Evolutionary conservation across 2,113 vertebrate genomes (phyloP).

Genomic region (Protobothrops flavoviridis): DNA sequence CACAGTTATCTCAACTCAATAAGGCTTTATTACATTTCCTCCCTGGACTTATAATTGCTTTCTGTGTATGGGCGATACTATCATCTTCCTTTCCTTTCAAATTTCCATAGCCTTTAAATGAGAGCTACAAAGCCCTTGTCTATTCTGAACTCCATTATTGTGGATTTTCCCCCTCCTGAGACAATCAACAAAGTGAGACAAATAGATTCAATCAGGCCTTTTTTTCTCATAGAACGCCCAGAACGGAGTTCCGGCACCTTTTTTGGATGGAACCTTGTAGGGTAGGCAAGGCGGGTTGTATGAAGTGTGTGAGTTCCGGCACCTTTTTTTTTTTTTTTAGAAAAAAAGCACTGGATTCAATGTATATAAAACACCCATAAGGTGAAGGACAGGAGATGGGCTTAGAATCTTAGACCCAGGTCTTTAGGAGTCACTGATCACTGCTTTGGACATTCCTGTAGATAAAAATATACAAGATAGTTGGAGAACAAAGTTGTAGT

Average conservation of each 20-base stretch:
- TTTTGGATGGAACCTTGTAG: no score
- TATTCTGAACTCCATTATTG: constrained; percentile 55
- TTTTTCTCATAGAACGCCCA: no score
- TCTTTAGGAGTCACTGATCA: not conserved
- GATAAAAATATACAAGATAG: rapidly evolving
- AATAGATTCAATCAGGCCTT: not conserved
- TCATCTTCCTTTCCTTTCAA: constrained; percentile 68
- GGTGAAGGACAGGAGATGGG: constrained; percentile 49
- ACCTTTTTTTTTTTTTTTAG: no score
- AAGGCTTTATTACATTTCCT: constrained; percentile 68
- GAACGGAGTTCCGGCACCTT: no score
- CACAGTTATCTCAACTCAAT: constrained; percentile 38
- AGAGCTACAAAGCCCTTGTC: constrained; percentile 61
- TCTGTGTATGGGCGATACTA: constrained; percentile 49
- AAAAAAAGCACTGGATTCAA: no score
- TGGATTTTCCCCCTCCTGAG: constrained; percentile 15
- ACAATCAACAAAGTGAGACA: constrained; percentile 42
- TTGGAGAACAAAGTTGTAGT: not conserved
- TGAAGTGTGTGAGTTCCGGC: no score
- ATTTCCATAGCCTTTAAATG: constrained; percentile 56
- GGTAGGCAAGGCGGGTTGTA: no score
- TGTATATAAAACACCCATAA: not conserved
- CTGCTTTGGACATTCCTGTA: rapidly evolving
- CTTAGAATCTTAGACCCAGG: constrained; percentile 6
- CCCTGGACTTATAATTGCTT: constrained; percentile 63